A percentile compares a stretch with the other conserved stretches of the same genome.
These are phyloP conservation scores for Drosophila neonasuta DNA, from an alignment of 2,888 invertebrate species.

Conservation along the genomic window DNA sequence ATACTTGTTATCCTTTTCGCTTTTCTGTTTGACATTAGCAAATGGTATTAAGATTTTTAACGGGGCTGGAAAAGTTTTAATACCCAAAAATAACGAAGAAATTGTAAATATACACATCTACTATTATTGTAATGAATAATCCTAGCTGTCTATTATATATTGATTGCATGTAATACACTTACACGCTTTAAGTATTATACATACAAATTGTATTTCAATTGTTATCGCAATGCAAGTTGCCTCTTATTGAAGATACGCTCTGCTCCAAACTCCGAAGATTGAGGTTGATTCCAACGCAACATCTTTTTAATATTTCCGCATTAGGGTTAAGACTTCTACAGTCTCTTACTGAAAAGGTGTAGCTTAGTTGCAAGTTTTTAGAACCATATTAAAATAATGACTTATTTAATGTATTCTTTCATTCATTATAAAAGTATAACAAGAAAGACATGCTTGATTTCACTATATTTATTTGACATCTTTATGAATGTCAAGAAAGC, in stretches of 20 bases:
- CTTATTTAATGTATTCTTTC: too few species aligned
- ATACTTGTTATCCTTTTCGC: conserved; percentile 44
- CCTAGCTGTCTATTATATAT: conserved; percentile 22
- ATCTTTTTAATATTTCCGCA: too few species aligned
- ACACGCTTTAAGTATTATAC: conserved; percentile 10
- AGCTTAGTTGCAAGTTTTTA: too few species aligned
- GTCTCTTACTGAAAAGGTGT: too few species aligned
- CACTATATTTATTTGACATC: too few species aligned
- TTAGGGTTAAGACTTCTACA: too few species aligned
- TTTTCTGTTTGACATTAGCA: conserved; percentile 33
- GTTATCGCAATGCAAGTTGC: not conserved
- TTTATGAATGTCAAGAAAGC: too few species aligned
- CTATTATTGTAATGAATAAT: conserved; percentile 15
- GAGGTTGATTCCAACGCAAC: too few species aligned
- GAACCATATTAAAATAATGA: too few species aligned
- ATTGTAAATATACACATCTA: conserved; percentile 37
- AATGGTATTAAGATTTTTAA: conserved; percentile 69
- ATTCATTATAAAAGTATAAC: too few species aligned
- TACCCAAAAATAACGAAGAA: conserved; percentile 46
- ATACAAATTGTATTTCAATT: conserved; percentile 27
- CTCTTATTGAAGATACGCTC: not conserved
- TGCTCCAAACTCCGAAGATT: not conserved
- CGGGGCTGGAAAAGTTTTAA: conserved; percentile 80
- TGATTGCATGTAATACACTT: conserved; percentile 19
- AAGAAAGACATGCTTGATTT: too few species aligned